Evolutionary conservation across 2,888 invertebrate genomes (phyloP).

Genomic region (Opisthograptis luteolata): DNA sequence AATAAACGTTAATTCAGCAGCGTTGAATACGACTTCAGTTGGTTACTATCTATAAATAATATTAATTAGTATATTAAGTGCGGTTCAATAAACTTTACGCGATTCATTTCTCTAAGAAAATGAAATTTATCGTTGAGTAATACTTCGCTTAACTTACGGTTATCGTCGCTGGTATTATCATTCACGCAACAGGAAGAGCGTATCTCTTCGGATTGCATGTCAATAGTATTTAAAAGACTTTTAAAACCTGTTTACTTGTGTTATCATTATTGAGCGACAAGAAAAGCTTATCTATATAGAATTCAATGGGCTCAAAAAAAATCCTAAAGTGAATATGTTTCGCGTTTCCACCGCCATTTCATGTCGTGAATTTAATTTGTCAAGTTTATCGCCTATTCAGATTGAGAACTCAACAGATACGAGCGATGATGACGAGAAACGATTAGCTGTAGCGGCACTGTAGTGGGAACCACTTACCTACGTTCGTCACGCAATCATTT

Average conservation of each 20-base stretch:
- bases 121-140: neutral
- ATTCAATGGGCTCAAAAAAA: conserved; percentile 28
- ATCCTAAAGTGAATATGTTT: conserved; percentile 22
- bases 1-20: conserved; percentile 46
- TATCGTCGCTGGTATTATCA: conserved; percentile 12
- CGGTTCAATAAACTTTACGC: too few species aligned
- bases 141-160: neutral
- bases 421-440: conserved; percentile 39
- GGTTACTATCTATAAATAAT: neutral
- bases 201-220: too few species aligned
- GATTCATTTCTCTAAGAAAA: too few species aligned
- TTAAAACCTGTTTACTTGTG: conserved; percentile 42
- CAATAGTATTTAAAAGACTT: too few species aligned
- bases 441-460: conserved; percentile 40
- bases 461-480: conserved; percentile 47
- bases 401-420: conserved; percentile 35
- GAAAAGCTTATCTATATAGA: conserved; percentile 43
- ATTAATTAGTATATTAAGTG: too few species aligned
- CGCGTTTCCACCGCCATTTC: conserved; percentile 19
- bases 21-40: neutral
- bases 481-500: conserved; percentile 58
- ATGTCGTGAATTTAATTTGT: conserved; percentile 30
- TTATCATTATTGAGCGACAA: conserved; percentile 46
- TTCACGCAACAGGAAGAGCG: too few species aligned
- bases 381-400: conserved; percentile 31